phyloP scores from a whole-genome alignment of 2,113 vertebrate species.

The Penelope pileata region DNA sequence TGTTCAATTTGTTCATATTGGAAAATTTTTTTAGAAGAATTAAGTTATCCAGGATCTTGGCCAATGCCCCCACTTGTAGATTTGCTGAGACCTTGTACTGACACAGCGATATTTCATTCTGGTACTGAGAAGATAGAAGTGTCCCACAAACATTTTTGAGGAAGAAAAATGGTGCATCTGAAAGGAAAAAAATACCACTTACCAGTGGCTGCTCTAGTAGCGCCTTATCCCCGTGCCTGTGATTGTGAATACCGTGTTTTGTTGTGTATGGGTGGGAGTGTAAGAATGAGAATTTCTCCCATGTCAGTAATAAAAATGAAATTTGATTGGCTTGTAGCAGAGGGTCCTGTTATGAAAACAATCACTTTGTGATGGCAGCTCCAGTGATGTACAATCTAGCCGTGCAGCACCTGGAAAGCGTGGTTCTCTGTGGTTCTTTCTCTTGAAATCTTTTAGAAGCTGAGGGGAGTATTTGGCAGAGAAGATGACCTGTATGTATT shows the following conservation, averaged over 20 bases:
- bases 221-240: not conserved
- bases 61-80: not conserved
- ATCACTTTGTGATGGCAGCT: slow-evolving; percentile 30
- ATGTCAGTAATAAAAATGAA: slow-evolving; percentile 58
- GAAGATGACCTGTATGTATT: not conserved
- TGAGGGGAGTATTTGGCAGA: not conserved
- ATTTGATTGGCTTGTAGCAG: slow-evolving; percentile 57
- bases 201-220: slow-evolving; percentile 51
- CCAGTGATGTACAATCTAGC: slow-evolving; percentile 23
- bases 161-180: not conserved
- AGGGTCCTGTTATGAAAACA: slow-evolving; percentile 32
- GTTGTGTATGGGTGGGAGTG: slow-evolving; percentile 28
- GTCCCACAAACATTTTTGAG: not conserved
- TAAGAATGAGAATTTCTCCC: slow-evolving; percentile 59
- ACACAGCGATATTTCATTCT: not conserved
- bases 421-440: slow-evolving; percentile 17
- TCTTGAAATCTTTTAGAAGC: slow-evolving; percentile 17
- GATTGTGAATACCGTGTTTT: slow-evolving; percentile 35
- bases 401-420: slow-evolving; percentile 20
- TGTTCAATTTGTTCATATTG: not conserved
- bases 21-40: not conserved
- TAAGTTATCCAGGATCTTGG: not conserved
- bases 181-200: not conserved
- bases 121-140: not conserved
- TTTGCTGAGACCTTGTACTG: not conserved